These are phyloP conservation scores for Coryphaenoides rupestris DNA, from an alignment of 2,113 vertebrate genomes.

Conservation along the genomic window DNA sequence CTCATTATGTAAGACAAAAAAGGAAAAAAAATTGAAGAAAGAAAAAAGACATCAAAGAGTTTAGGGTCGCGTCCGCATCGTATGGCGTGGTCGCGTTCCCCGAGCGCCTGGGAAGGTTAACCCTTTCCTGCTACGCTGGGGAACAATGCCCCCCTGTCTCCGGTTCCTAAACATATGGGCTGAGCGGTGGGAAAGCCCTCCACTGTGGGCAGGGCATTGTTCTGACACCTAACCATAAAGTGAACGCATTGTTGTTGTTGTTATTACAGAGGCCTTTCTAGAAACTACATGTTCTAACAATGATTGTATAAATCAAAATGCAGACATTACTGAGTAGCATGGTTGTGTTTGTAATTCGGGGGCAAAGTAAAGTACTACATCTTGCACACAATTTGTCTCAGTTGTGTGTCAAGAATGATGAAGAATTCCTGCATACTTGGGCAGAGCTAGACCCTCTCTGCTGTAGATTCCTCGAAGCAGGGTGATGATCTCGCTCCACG, in stretches of 20 bases:
- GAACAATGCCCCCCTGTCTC: conserved; percentile 48
- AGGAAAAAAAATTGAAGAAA: too few species aligned
- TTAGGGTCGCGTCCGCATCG: conserved; percentile 3
- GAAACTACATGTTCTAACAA: too few species aligned
- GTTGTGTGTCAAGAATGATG: too few species aligned
- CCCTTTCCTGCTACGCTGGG: not conserved
- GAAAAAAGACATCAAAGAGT: not conserved
- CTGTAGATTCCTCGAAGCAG: conserved; percentile 38
- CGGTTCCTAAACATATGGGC: conserved; percentile 36
- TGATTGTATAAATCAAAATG: too few species aligned
- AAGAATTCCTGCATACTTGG: too few species aligned
- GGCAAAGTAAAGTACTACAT: too few species aligned
- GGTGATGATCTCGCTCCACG: conserved; percentile 40
- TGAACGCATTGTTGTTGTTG: not conserved
- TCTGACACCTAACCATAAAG: too few species aligned
- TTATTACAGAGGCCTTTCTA: not conserved
- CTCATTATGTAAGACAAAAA: not conserved
- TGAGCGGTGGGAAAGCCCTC: conserved; percentile 60
- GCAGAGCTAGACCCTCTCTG: conserved; percentile 15
- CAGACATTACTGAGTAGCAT: too few species aligned
- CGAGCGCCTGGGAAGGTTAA: conserved; percentile 34
- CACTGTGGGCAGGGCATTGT: conserved; percentile 23
- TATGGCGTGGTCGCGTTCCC: conserved; percentile 6
- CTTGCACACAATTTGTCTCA: too few species aligned
- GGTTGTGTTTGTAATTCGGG: too few species aligned